Evolutionary conservation across 1,140 invertebrate genomes (phyloP).

Genomic region (Drosophila pectinifera): DNA sequence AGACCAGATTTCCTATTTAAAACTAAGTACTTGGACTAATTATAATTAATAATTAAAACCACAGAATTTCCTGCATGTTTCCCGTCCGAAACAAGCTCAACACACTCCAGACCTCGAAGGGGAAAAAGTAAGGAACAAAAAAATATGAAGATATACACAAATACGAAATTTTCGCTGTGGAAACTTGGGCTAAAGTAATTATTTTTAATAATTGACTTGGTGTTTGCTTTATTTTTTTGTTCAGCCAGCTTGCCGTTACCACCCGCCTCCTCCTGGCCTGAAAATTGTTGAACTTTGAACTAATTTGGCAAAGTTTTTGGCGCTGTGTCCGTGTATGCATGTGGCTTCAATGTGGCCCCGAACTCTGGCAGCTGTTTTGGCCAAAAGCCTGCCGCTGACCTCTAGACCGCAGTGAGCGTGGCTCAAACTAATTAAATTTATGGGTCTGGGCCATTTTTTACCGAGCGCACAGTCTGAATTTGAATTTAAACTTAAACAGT

Average conservation of each 20-base stretch:
- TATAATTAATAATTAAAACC: slow-evolving; percentile 3
- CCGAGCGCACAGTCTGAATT: slow-evolving; percentile 22
- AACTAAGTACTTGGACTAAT: not conserved
- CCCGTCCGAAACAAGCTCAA: slow-evolving; percentile 18
- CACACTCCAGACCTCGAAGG: slow-evolving; percentile 12
- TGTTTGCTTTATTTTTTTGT: slow-evolving; percentile 39
- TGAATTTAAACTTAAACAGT: slow-evolving; percentile 49
- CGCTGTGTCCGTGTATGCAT: slow-evolving; percentile 39
- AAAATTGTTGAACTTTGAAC: slow-evolving; percentile 77
- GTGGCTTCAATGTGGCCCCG: slow-evolving; percentile 54
- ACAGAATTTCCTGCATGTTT: not conserved
- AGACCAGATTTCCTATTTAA: not conserved
- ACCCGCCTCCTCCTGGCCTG: slow-evolving; percentile 22
- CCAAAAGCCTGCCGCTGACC: slow-evolving; percentile 42
- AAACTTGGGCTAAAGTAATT: slow-evolving; percentile 79
- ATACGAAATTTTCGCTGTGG: slow-evolving; percentile 45
- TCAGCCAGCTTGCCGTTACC: slow-evolving; percentile 7
- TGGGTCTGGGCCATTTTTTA: slow-evolving; percentile 53
- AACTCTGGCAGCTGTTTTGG: slow-evolving; percentile 64
- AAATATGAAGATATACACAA: slow-evolving; percentile 50
- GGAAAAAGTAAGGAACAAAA: slow-evolving; percentile 8
- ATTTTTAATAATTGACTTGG: slow-evolving; percentile 82
- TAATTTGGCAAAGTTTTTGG: slow-evolving; percentile 77
- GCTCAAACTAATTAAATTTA: slow-evolving; percentile 80
- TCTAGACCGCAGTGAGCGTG: slow-evolving; percentile 56